Percentiles rank a stretch among this genome's conserved stretches.
Evolutionary conservation across 2,888 invertebrate species (phyloP).

Genomic region (Ichneumoninae sp.): DNA sequence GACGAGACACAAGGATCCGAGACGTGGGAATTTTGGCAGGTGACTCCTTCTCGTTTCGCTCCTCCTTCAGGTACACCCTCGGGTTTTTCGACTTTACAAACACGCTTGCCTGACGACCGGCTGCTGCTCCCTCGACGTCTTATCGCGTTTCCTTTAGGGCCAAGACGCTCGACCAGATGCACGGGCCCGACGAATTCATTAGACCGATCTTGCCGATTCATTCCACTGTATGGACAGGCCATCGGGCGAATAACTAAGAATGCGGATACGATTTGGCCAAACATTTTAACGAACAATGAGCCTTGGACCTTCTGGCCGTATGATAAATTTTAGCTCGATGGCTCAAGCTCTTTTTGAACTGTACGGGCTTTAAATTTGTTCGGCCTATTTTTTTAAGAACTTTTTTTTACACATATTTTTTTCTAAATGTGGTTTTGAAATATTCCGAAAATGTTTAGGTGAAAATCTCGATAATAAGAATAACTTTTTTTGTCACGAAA

Average conservation of each 20-base stretch:
- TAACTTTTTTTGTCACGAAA: too few species aligned
- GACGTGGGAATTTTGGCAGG: slow-evolving; percentile 67
- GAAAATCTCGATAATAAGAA: too few species aligned
- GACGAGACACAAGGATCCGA: slow-evolving; percentile 22
- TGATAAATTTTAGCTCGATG: not conserved
- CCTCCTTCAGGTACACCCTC: slow-evolving; percentile 44
- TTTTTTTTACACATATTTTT: not conserved
- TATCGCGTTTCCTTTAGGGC: not conserved
- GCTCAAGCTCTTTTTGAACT: not conserved
- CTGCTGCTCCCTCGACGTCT: slow-evolving; percentile 19
- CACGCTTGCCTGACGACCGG: slow-evolving; percentile 35
- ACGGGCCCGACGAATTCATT: slow-evolving; percentile 14
- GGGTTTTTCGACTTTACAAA: slow-evolving; percentile 49
- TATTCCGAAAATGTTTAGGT: too few species aligned
- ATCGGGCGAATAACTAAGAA: not conserved
- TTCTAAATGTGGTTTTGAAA: too few species aligned
- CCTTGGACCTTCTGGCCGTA: not conserved
- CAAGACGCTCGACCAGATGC: slow-evolving; percentile 53
- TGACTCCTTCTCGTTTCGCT: slow-evolving; percentile 53
- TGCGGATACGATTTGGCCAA: not conserved
- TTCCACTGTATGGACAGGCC: not conserved
- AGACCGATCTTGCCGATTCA: slow-evolving; percentile 5
- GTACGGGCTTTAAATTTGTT: too few species aligned
- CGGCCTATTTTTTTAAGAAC: too few species aligned
- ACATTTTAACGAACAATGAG: not conserved